Base-by-base conservation (phyloP, 1,140 invertebrate genomes). In the Drosophila rufa region DNA sequence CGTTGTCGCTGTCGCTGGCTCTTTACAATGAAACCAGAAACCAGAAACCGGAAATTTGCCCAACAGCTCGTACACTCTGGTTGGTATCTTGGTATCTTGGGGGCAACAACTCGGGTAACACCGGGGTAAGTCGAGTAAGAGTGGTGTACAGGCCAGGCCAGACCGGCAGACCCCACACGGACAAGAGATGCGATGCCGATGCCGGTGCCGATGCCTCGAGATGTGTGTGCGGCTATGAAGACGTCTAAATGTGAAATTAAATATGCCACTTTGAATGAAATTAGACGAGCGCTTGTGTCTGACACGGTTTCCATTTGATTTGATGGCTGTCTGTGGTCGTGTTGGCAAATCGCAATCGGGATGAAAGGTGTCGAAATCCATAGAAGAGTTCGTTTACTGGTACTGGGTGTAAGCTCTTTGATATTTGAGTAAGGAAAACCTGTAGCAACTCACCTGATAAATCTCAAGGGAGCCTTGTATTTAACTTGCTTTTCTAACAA, bases 161-260 rank as follows among this genome's bases (percentile, higher is more conserved):
- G 33, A 53, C 38, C 55, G 65, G 42, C 5, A 58, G 70, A 81
- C 51, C 33, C 33, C 53, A 56, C 53, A 56, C 19, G 36, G 53
- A 6, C 36, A 25, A 11, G 36, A 15, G 53, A 4, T 56, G 36
- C 36, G 36, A 55, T 36, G 33, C 33, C 33, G 33, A 36, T 33
- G 30, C 30, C 8, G 79, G 56, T 56, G 58, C 53, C 64, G 9
- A 11, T 60, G 62, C 58, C 59, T 61, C 45, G 45, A 77, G 33
- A 55, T 38, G 53, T n/a, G 53, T 38, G 60, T 77, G 56, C 47
- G 77, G 65, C 80, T 75, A 84, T 84, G 77, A 87, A 80, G 80
- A 81, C 80, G 80, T 87, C 74, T 81, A 86, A 86, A 86, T 87
- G 80, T 79, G 83, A 87, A 86, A 87, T 82, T 87, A 87, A 86